phyloP scores from a whole-genome alignment of 2,797 vertebrate species.

The Enteromius anoplus region DNA sequence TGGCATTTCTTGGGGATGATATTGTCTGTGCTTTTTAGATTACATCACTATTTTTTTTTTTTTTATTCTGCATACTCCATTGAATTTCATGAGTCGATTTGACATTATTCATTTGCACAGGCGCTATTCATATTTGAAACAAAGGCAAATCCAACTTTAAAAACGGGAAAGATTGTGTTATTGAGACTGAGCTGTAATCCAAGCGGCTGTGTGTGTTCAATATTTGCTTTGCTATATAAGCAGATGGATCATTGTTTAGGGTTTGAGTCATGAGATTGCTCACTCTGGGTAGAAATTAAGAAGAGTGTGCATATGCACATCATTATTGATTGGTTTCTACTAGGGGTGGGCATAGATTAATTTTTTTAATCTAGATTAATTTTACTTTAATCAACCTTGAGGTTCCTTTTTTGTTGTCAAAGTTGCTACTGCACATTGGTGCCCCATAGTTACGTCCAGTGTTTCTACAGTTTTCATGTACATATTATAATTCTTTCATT shows the following conservation, averaged over 20 bases:
- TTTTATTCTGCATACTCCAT: background rate
- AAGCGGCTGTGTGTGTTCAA: slow-evolving; percentile 29
- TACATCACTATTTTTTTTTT: slow-evolving; percentile 16
- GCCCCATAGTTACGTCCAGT: too few relatives aligned
- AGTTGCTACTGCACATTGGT: too few relatives aligned
- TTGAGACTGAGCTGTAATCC: slow-evolving; percentile 27
- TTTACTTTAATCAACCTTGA: too few relatives aligned
- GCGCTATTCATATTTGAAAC: slow-evolving; percentile 38
- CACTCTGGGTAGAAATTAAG: slow-evolving; percentile 12
- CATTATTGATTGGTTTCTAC: slow-evolving; percentile 19
- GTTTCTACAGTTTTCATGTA: too few relatives aligned
- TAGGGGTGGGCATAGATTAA: too few relatives aligned
- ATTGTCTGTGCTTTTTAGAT: slow-evolving; percentile 30
- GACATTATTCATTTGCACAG: slow-evolving; percentile 45
- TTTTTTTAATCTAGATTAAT: too few relatives aligned
- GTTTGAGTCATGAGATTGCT: background rate
- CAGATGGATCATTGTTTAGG: slow-evolving; percentile 20
- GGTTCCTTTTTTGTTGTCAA: too few relatives aligned
- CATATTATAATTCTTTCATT: too few relatives aligned
- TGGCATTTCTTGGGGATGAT: background rate
- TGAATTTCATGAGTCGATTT: slow-evolving; percentile 41
- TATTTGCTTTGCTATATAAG: background rate
- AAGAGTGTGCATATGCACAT: background rate
- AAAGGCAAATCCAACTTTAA: slow-evolving; percentile 41
- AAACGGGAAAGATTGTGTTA: slow-evolving; percentile 24